phyloP scores from a whole-genome alignment of 2,113 vertebrate genomes.

The Coryphaenoides rupestris region DNA sequence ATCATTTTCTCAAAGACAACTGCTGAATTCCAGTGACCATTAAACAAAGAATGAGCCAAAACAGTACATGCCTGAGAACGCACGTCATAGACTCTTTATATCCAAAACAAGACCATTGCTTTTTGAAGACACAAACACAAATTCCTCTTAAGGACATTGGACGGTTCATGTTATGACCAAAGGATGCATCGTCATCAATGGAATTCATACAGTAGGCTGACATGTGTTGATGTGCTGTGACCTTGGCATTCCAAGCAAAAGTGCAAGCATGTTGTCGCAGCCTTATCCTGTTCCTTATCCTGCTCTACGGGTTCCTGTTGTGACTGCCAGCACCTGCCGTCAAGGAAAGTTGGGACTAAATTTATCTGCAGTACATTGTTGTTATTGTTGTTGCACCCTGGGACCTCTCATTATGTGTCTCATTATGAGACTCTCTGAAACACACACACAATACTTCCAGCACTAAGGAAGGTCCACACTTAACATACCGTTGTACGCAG shows the following conservation, averaged over 20 bases:
- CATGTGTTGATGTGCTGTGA: not conserved
- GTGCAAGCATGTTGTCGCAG: not conserved
- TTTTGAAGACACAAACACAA: not conserved
- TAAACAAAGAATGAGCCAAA: conserved; percentile 4
- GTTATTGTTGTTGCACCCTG: not conserved
- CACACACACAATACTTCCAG: conserved; percentile 1
- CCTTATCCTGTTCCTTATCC: not conserved
- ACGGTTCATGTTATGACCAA: not conserved
- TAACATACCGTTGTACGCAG: conserved; percentile 44
- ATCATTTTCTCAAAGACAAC: not conserved
- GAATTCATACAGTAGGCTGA: not conserved
- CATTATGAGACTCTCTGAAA: conserved; percentile 7
- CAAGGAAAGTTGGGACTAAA: not conserved
- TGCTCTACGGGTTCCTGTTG: not conserved
- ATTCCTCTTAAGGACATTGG: not conserved
- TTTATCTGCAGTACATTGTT: conserved; percentile 3
- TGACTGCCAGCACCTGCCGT: conserved; percentile 27
- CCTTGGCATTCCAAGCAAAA: conserved; percentile 3
- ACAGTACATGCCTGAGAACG: conserved; percentile 7
- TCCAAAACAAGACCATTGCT: conserved; percentile 9
- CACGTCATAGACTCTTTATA: conserved; percentile 6
- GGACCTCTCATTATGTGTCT: conserved; percentile 5
- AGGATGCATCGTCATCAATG: no score
- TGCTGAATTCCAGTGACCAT: not conserved
- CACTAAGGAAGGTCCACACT: conserved; percentile 42